Evolutionary conservation across 2,113 vertebrate genomes (phyloP), one percentile per base, ranked within the genome.

Genomic region (Podilymbus podiceps): DNA sequence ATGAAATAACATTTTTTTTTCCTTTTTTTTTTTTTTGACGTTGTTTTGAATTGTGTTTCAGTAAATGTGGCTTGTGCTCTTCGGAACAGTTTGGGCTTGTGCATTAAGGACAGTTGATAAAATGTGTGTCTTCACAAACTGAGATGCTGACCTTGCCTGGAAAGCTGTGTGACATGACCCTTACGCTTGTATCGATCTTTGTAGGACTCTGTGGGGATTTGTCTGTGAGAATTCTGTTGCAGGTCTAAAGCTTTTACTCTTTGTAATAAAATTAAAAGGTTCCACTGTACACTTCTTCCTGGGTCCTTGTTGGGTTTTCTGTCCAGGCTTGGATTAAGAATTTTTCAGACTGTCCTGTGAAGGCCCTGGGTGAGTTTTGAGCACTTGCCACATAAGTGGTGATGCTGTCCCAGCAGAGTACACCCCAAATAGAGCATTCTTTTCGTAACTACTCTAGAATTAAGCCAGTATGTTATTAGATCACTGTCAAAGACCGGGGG

Each of bases 151-250:
- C 30, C 63, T 49, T 27, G 59, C 42, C 49, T 83, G 76, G 67
- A 56, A 58, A 28, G 42, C 53, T 69, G 18, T 4, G 1, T 42
- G 24, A 5, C 11, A 1, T 35, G 22, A 25, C 68, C n/a, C 38
- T 76, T 21, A 12, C 0, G 0, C 27, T 75, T 30, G 9, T 42
- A 6, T 19, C 56, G 46, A 40, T 50, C 55, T 79, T 27, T 1
- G 0, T 1, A 58, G 49, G 67, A 6, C 55, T 72, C 47, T 35
- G 53, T 11, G 60, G 60, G 67, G 24, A 21, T 79, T 63, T 76
- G 30, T 20, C 33, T 71, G 6, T 33, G 52, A 55, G 46, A 27
- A 44, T 74, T 33, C 55, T 66, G 4, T 50, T 60, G 35, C 18
- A 19, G 59, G 4, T 69, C n/a, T 44, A 35, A 76, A 53, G 52